Evolutionary conservation across 2,797 vertebrate genomes (phyloP).

Genomic region (Tarsius wallacei): DNA sequence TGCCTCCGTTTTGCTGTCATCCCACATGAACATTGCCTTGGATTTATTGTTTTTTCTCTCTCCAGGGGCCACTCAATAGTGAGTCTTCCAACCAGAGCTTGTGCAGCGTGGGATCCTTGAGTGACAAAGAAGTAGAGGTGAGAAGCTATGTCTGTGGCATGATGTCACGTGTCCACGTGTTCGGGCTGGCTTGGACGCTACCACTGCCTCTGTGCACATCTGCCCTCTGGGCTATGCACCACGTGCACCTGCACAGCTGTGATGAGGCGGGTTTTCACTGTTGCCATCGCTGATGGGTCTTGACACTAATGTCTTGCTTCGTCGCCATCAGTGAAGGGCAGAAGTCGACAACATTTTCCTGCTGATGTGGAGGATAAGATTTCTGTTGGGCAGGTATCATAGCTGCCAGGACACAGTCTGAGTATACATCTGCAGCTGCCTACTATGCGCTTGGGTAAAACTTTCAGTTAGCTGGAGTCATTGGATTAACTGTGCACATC

Average conservation of each 20-base stretch:
- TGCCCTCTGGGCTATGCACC: neutral
- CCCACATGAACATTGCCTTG: constrained; percentile 72
- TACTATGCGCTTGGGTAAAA: constrained; percentile 33
- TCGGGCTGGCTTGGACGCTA: neutral
- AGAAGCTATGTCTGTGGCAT: constrained; percentile 78
- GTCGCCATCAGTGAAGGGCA: constrained; percentile 2
- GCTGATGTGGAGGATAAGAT: neutral
- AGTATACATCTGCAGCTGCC: neutral
- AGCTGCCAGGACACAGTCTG: neutral
- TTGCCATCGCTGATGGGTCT: neutral
- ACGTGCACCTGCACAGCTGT: neutral
- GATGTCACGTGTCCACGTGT: neutral
- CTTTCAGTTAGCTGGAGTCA: constrained; percentile 7
- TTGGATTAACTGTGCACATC: neutral
- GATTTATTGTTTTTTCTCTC: constrained; percentile 79
- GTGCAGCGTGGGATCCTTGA: constrained; percentile 99
- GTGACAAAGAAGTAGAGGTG: constrained; percentile 99
- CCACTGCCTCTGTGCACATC: neutral
- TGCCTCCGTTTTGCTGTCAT: constrained; percentile 51
- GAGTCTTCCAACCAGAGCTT: constrained; percentile 99
- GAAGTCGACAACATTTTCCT: neutral
- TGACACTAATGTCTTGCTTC: neutral
- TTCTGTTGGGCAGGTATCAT: neutral
- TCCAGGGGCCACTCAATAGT: constrained; percentile 97
- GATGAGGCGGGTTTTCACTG: neutral